Conservation (phyloP, 2,113 vertebrate genomes). For the Chauna torquata region DNA sequence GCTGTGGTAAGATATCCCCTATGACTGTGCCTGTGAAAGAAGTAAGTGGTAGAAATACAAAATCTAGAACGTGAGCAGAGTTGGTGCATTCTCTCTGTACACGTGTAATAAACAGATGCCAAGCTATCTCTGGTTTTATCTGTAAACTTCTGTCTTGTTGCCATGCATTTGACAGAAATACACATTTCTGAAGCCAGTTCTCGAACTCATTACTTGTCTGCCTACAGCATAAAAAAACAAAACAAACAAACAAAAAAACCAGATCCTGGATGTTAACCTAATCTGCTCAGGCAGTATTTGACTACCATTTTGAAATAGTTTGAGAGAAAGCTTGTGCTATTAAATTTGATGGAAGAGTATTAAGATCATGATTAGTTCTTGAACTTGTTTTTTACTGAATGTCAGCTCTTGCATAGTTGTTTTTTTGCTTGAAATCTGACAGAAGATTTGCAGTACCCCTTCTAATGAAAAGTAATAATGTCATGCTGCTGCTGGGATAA, state of each 20-base stretch:
- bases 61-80: neutral
- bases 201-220: rapidly evolving
- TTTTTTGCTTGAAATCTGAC: neutral
- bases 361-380: neutral
- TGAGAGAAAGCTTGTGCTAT: neutral
- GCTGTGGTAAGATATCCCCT: neutral
- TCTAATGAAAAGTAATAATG: neutral
- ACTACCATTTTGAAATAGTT: neutral
- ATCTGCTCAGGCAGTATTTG: neutral
- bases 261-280: neutral
- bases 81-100: neutral
- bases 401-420: neutral
- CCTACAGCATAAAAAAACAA: no score
- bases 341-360: neutral
- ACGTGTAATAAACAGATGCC: neutral
- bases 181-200: neutral
- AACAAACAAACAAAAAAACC: no score
- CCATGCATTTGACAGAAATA: rapidly evolving
- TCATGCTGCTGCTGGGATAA: neutral
- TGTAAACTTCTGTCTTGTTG: neutral
- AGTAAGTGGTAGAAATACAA: rapidly evolving
- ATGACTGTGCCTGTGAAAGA: neutral
- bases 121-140: neutral
- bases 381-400: neutral
- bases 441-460: neutral